These are phyloP conservation scores for Kobus ellipsiprymnus DNA, from an alignment of 2,113 vertebrate species.

Conservation along the genomic window DNA sequence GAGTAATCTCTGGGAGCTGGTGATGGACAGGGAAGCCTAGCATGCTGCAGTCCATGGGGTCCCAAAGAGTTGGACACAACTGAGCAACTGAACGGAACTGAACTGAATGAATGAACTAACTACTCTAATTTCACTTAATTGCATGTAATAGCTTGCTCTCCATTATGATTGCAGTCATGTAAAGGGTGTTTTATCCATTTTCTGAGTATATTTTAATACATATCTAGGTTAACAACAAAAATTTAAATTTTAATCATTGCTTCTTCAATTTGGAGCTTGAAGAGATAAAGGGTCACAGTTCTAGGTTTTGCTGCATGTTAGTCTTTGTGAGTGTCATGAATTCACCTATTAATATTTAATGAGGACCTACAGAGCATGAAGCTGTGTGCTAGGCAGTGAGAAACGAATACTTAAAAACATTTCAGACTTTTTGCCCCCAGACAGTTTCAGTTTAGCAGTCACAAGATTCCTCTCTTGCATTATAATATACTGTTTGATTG, in stretches of 20 bases:
- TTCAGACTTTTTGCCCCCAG: background rate
- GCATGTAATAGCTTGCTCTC: background rate
- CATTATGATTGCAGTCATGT: background rate
- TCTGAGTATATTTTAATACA: background rate
- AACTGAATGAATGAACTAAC: slow-evolving; percentile 6
- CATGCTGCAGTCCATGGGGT: background rate
- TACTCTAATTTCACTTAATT: slow-evolving; percentile 12
- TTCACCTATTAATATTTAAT: slow-evolving; percentile 31
- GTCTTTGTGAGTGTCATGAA: background rate
- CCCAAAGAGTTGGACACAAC: background rate
- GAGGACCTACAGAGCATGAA: background rate
- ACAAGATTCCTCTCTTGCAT: background rate
- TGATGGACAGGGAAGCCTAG: background rate
- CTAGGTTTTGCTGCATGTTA: background rate
- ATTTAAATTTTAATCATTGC: slow-evolving; percentile 20
- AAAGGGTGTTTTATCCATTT: background rate
- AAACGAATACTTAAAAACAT: background rate
- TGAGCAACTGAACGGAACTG: background rate
- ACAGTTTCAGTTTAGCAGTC: background rate
- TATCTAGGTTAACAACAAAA: background rate
- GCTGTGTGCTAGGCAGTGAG: background rate
- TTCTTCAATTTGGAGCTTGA: background rate
- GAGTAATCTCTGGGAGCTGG: background rate
- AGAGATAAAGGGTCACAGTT: background rate
- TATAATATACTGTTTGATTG: background rate